Percentiles rank a stretch among this genome's conserved stretches.
These are phyloP conservation scores for Drosophila meridionalis DNA, from an alignment of 2,888 invertebrate species.

Conservation along the genomic window DNA sequence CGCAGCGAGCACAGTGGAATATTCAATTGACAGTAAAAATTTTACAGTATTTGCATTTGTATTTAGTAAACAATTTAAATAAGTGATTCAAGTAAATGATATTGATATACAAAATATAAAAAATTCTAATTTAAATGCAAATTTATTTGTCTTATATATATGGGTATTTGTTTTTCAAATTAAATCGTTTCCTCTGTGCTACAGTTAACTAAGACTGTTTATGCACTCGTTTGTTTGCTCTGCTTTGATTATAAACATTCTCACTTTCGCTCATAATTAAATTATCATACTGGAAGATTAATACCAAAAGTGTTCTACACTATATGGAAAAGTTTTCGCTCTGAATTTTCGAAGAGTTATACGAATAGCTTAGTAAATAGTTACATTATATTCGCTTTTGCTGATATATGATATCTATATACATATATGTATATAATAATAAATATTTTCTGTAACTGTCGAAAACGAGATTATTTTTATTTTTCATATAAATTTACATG, in stretches of 20 bases:
- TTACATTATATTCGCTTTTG: no score
- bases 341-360: neutral
- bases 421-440: no score
- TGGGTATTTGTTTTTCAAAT: neutral
- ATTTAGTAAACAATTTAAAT: neutral
- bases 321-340: neutral
- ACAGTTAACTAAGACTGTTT: neutral
- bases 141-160: neutral
- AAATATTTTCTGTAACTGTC: no score
- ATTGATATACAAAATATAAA: neutral
- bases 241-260: neutral
- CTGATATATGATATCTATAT: neutral
- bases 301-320: neutral
- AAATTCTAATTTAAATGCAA: neutral
- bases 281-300: neutral
- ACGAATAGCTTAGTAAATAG: neutral
- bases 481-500: no score
- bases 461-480: no score
- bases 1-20: slow-evolving; percentile 42
- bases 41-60: neutral
- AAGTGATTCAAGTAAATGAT: neutral
- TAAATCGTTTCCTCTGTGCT: neutral
- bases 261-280: neutral
- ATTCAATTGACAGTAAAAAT: neutral
- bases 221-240: neutral